A percentile compares a stretch with the other conserved stretches of the same genome.
These are phyloP conservation scores for Ariolimax columbianus DNA, from an alignment of 2,888 invertebrate genomes.

Conservation along the genomic window DNA sequence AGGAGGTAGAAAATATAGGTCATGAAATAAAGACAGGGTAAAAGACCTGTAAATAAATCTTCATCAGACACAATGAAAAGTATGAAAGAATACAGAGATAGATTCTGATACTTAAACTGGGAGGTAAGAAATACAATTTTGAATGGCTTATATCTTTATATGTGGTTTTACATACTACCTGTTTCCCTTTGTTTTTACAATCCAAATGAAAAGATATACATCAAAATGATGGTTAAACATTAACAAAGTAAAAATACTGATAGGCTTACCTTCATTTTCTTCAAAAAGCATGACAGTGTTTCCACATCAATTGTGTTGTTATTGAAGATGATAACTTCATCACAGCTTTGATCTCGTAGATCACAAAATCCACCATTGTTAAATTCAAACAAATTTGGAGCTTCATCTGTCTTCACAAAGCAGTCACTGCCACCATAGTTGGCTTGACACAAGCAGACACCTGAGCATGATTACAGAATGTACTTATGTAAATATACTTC, in stretches of 20 bases:
- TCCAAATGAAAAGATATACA: too few species aligned
- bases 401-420: conserved; percentile 41
- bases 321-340: conserved; percentile 54
- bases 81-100: too few species aligned
- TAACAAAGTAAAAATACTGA: not conserved
- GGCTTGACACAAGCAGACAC: conserved; percentile 50
- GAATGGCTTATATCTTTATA: too few species aligned
- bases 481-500: too few species aligned
- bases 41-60: too few species aligned
- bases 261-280: conserved; percentile 50
- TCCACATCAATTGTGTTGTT: conserved; percentile 55
- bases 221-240: not conserved
- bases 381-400: conserved; percentile 56
- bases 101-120: too few species aligned
- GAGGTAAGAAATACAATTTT: too few species aligned
- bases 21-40: too few species aligned
- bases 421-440: conserved; percentile 55
- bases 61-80: too few species aligned
- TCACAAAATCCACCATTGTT: conserved; percentile 61
- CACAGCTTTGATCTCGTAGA: conserved; percentile 55
- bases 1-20: too few species aligned
- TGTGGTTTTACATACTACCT: too few species aligned
- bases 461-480: conserved; percentile 41
- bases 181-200: too few species aligned
- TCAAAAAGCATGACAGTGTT: conserved; percentile 49